Base-by-base conservation (phyloP, 2,888 invertebrate species). In the Ormyrus nitidulus region DNA sequence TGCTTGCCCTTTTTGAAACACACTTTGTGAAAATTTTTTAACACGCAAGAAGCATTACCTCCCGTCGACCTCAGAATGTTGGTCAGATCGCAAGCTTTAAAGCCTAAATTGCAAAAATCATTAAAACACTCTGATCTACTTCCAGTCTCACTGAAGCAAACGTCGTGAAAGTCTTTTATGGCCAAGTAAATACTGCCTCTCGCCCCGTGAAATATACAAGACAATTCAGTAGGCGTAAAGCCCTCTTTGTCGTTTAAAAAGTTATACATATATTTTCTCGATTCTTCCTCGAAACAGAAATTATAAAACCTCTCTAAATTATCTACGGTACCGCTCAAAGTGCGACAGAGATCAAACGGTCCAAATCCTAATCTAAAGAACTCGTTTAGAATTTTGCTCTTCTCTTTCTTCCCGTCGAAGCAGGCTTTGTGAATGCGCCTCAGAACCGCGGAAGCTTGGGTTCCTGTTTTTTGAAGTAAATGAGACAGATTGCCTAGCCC, bases 101-200 rank as follows among this genome's bases (percentile, higher is more conserved):
- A 46, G 48, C 10, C 13, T 65, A 19, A 19, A 19, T 19, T 19
- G 19, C 19, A 19, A 19, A 19, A 19, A 19, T 19, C 19, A 19
- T 19, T 56, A 10, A 74, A 65, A 56, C 56, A 56, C 11, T 7
- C 11, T 9, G 13, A 65, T 44, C 56, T 54, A 48, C 59, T 66
- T 59, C 66, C 75, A 6, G 58, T 11, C 11, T 66, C 44, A 46
- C 70, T 48, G 19, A 77, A 62, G 62, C 77, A 71, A 7, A 59
- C 6, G 8, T 59, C 9, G n/a, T 59, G 49, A 10, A 71, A 59
- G 59, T 48, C 49, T 13, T 48, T 48, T 7, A 71, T n/a, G 2
- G 59, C 59, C 9, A 9, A 2, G 6, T 46, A n/a, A 49, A 49
- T 59, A 6, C 13, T 59, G 11, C 6, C 13, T 48, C 49, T 19